Evolutionary conservation across 2,113 vertebrate species (phyloP), one percentile per base, ranked within the genome.

Genomic region (Hoplias malabaricus): DNA sequence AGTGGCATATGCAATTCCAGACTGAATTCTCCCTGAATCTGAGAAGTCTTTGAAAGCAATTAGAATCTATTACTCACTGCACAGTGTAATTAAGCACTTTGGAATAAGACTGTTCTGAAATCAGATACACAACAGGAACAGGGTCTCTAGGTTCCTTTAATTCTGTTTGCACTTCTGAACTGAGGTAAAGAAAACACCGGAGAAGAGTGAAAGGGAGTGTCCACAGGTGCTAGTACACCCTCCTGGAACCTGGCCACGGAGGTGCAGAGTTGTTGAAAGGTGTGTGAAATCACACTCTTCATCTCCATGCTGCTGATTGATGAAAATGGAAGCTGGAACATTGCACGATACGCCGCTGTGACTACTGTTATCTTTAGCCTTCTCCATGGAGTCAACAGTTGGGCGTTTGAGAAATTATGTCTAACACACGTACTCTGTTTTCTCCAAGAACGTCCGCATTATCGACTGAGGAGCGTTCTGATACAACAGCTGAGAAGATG

Each of bases 361-460:
- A 25, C 48, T 21, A 48, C 53, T 29, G n/a, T 77, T 81, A 65
- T 70, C 23, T 74, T 75, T 74, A 80, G 53, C 78, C 23, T 4
- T 23, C 46, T 23, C 42, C 36, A 25, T 69, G 46, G 46, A 38
- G 61, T 69, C 68, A 72, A 50, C 33, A 53, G 38, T 54, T 66
- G 19, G 33, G 33, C 42, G 21, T 50, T 21, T 62, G 40, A 73
- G 71, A 62, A 62, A 73, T 62, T 23, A 34, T 10, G 40, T 46
- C 27, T 62, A 33, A 73, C 29, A 42, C 63, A 42, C 31, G 21
- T 74, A 50, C 31, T 23, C 6, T 2, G 25, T 53, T 50, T n/a
- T 56, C 19, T 38, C 31, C 21, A 23, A 73, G 56, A 62, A 12
- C 38, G 4, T 73, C 71, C 23, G 27, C 23, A 61, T 73, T 57